Evolutionary conservation across 2,797 vertebrate genomes (phyloP), one percentile per base, ranked within the genome.

Genomic region (Babyrousa celebensis): DNA sequence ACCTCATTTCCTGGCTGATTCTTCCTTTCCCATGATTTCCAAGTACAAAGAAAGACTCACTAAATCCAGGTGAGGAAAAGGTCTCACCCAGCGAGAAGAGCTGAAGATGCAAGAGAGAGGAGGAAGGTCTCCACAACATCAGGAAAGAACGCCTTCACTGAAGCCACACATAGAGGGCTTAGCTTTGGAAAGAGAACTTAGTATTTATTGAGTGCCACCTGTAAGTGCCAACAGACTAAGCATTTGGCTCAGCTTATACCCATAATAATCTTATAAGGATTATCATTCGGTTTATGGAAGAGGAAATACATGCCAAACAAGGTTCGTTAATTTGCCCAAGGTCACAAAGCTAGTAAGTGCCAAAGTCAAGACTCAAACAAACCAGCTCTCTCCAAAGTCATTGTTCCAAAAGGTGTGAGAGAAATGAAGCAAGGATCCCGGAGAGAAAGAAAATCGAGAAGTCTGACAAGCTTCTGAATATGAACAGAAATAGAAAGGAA

Each of bases 321-420:
- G 27, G 54, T 60, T 52, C 36, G 63, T 63, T 89, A 72, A 82
- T 94, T 91, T 95, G 56, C 29, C 54, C 74, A 54, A 79, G 92
- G 65, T 91, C 83, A 91, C 82, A 96, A 89, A 96, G 74, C 65
- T 91, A 85, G 21, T 90, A 95, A 95, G 71, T 85, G 48, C 7
- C 91, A 54, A 94, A 90, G 74, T 68, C 68, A 92, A 95, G 83
- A 91, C 48, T n/a, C 58, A 94, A 65, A 77, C 62, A 84, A 84
- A 48, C 18, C 18, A 71, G 40, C 18, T 32, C 5, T 36, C 72
- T 82, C 65, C 48, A 68, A 93, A 84, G 10, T 23, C 36, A 84
- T 9, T 23, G 29, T 52, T 40, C 36, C 77, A 48, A n/a, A n/a
- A 77, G 20, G 2, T 5, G 60, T n/a, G 12, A 85, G 12, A 88